Base-by-base conservation (phyloP, 2,888 invertebrate genomes). In the Calliphora vomitoria region DNA sequence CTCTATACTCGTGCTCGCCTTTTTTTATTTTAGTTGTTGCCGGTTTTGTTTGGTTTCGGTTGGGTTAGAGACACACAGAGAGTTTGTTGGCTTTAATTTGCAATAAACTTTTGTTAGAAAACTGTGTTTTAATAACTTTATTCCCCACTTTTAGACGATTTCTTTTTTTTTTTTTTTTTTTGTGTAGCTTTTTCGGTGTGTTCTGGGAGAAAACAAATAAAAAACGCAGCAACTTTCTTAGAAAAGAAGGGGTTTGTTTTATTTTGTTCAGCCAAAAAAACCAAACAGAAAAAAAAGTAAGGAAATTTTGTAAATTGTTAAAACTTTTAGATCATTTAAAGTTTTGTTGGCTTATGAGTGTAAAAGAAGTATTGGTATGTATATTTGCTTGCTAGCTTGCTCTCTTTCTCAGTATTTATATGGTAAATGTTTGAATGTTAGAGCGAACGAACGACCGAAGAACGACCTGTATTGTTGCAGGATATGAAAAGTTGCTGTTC, bases 301-400 rank as follows among this genome's bases (percentile, higher is more conserved):
- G 74, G 53, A 78, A 83, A 69, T 83, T 74, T 79, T 84, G 81
- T 81, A 71, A 87, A 84, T 87, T 87, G 87, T 87, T 87, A 79
- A 87, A 87, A 87, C 79, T 87, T 87, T 87, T 87, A 85, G 87
- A 87, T 87, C 85, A 87, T 87, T 87, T 87, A 87, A 87, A 87
- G 82, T 87, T 87, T 87, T 82, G 78, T 85, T 87, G 78, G 85
- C 82, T 75, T 58, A 79, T 58, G 76, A 81, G 81, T 81, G 66
- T 25, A 47, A 69, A 74, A 82, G 84, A 82, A 55, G 50, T 81
- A 44, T 38, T 62, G 44, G 53, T 47, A 25, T 58, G 15, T 35
- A 75, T 66, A 71, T 47, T 66, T 47, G 25, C 25, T 25, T n/a
- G 31, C 11, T 11, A 3, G 41, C 38, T 20, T 20, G 35, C 58